A percentile compares a stretch with the other conserved stretches of the same genome.
These are phyloP conservation scores for Cataglyphis cursor DNA, from an alignment of 2,888 invertebrate species.

Conservation along the genomic window DNA sequence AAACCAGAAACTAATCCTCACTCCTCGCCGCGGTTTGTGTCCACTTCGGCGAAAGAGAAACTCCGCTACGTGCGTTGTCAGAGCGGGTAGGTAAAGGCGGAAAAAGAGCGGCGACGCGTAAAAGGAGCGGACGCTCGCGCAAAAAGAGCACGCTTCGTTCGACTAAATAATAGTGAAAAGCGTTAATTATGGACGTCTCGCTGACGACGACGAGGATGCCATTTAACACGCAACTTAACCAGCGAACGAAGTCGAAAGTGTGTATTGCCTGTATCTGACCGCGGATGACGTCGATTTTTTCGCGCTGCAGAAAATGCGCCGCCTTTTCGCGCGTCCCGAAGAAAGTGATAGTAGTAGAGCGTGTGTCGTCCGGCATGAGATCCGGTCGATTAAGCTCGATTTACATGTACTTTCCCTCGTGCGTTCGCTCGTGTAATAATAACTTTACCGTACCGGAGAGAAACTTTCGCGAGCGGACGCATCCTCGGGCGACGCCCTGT, in stretches of 20 bases:
- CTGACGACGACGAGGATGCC: constrained; percentile 42
- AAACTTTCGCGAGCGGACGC: constrained; percentile 58
- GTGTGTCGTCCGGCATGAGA: constrained; percentile 62
- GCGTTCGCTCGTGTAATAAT: constrained; percentile 49
- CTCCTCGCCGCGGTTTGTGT: constrained; percentile 59
- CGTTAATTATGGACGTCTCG: constrained; percentile 73
- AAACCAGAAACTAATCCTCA: constrained; percentile 75
- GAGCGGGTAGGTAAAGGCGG: constrained; percentile 29
- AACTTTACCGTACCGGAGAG: constrained; percentile 49
- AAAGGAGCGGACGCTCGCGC: constrained; percentile 65
- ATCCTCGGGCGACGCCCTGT: constrained; percentile 50
- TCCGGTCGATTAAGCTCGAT: constrained; percentile 67
- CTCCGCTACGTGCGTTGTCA: constrained; percentile 76
- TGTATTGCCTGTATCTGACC: background rate
- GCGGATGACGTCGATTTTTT: constrained; percentile 27
- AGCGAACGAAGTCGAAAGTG: constrained; percentile 69
- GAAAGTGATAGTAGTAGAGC: constrained; percentile 64
- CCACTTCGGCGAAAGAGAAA: constrained; percentile 84
- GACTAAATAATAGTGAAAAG: constrained; percentile 78
- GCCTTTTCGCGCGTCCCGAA: constrained; percentile 37
- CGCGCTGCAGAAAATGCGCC: background rate
- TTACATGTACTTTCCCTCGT: constrained; percentile 73
- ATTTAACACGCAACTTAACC: constrained; percentile 25
- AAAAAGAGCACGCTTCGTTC: constrained; percentile 62
- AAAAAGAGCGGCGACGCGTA: constrained; percentile 61